Evolutionary conservation across 1,140 invertebrate species (phyloP).

Genomic region (Bombus superbus): DNA sequence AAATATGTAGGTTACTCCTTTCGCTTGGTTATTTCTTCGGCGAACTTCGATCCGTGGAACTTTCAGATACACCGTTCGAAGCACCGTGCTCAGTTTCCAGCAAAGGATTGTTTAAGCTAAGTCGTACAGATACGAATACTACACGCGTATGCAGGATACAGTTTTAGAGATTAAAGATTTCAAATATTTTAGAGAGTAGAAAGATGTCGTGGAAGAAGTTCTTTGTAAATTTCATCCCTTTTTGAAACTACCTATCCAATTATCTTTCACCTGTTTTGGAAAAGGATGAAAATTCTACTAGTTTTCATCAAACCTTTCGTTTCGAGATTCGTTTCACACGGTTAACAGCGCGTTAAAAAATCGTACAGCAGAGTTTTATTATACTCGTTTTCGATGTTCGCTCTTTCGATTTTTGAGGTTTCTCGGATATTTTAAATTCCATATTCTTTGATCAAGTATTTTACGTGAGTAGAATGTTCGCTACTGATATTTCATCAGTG

Average conservation of each 20-base stretch:
- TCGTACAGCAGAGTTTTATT: too few species aligned
- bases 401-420: neutral
- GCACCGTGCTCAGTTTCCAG: neutral
- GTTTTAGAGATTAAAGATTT: too few species aligned
- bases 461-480: neutral
- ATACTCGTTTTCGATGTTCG: neutral
- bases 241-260: neutral
- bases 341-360: neutral
- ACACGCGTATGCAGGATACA: too few species aligned
- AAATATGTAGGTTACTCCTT: slow-evolving; percentile 37
- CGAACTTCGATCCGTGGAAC: neutral
- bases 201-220: neutral
- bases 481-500: neutral
- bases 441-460: neutral
- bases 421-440: neutral
- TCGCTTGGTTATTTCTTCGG: slow-evolving; percentile 16
- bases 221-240: neutral
- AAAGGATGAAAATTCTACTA: neutral
- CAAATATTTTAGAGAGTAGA: neutral
- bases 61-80: neutral
- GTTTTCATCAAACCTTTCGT: neutral
- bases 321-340: neutral
- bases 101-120: neutral
- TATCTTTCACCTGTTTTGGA: too few species aligned
- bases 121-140: too few species aligned